phyloP scores from a whole-genome alignment of 2,797 vertebrate species.

The Smutsia gigantea region DNA sequence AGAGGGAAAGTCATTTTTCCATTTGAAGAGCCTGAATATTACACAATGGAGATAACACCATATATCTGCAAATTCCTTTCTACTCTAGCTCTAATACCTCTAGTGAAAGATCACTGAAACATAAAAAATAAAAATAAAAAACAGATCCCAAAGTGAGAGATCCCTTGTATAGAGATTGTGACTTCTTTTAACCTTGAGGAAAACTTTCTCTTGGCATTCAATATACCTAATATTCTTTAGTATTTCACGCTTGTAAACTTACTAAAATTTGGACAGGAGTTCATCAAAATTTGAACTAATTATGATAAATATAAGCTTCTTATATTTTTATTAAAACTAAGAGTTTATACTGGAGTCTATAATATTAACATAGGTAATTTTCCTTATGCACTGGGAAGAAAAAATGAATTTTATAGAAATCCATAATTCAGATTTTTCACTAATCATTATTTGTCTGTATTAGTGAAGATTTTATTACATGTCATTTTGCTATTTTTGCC shows the following conservation, averaged over 20 bases:
- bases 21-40: slow-evolving; percentile 25
- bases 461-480: not conserved
- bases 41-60: not conserved
- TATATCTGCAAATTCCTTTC: not conserved
- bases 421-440: not conserved
- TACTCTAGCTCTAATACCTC: not conserved
- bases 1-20: slow-evolving; percentile 21
- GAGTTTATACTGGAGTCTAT: not conserved
- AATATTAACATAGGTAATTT: slow-evolving; percentile 5
- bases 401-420: not conserved
- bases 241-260: not conserved
- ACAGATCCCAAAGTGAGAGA: not conserved
- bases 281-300: slow-evolving; percentile 1
- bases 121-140: not conserved
- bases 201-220: not conserved
- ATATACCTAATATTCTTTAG: not conserved
- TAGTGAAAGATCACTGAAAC: not conserved
- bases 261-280: not conserved
- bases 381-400: not conserved
- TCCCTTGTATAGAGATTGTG: not conserved
- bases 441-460: not conserved
- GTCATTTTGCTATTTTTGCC: not conserved
- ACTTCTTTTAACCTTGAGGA: not conserved
- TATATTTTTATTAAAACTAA: not conserved
- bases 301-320: not conserved